Conservation (phyloP, 2,888 invertebrate genomes). For the Ornithoptera priamus region DNA sequence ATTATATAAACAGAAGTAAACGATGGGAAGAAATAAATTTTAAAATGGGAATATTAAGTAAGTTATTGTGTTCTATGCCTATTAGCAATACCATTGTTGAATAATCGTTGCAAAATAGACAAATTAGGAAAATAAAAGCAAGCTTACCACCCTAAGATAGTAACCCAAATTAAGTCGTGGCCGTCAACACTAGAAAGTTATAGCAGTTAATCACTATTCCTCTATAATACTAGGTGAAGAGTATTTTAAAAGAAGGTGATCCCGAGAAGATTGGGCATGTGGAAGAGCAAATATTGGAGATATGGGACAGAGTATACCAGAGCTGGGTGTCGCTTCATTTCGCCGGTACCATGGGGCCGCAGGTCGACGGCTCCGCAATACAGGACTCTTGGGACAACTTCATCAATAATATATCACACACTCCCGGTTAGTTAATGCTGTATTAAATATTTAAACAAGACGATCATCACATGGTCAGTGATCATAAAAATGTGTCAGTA, state of each 20-base stretch:
- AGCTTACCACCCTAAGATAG: no score
- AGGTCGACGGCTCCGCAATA: slow-evolving; percentile 86
- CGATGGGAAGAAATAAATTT: no score
- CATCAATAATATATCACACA: slow-evolving; percentile 85
- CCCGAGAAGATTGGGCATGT: slow-evolving; percentile 89
- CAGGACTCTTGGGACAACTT: slow-evolving; percentile 86
- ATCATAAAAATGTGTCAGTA: no score
- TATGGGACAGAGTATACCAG: slow-evolving; percentile 97
- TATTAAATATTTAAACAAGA: background rate
- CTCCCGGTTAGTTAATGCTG: slow-evolving; percentile 81
- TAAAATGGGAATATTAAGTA: no score
- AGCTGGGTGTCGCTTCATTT: slow-evolving; percentile 91
- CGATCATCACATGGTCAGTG: no score
- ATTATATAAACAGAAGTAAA: background rate
- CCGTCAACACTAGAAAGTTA: background rate
- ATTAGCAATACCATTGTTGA: no score
- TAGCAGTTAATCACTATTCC: background rate
- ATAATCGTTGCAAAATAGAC: no score
- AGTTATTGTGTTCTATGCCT: no score
- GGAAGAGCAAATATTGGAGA: slow-evolving; percentile 92
- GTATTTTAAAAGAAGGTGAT: slow-evolving; percentile 89
- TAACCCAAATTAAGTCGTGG: no score
- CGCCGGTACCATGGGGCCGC: slow-evolving; percentile 78
- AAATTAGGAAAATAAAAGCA: no score
- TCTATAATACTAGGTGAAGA: slow-evolving; percentile 80